These are phyloP conservation scores for Corythoichthys haematopterus DNA, from an alignment of 2,113 vertebrate genomes.

Conservation along the genomic window DNA sequence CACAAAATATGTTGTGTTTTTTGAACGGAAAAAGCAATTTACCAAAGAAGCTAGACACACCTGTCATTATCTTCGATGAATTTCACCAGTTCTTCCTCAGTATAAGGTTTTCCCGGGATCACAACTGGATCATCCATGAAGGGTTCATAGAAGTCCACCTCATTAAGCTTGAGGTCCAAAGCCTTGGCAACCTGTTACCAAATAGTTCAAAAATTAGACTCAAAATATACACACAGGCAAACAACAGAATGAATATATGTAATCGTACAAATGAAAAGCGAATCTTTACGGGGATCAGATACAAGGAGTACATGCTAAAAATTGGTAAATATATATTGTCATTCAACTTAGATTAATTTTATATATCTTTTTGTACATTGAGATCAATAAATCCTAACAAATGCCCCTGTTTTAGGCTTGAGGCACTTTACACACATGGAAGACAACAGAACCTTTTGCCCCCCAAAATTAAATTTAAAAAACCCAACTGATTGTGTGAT, in stretches of 20 bases:
- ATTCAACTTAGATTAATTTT: no score
- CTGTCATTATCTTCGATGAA: constrained; percentile 83
- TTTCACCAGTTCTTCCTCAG: constrained; percentile 79
- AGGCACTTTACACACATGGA: no score
- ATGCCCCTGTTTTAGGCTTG: no score
- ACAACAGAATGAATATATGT: not conserved
- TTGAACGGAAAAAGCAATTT: not conserved
- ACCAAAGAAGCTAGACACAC: constrained; percentile 44
- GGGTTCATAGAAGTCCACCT: constrained; percentile 89
- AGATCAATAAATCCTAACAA: no score
- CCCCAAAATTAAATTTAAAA: no score
- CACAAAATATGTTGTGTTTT: constrained; percentile 11
- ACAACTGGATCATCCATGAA: constrained; percentile 80
- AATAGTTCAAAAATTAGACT: not conserved
- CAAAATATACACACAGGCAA: not conserved
- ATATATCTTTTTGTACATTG: no score
- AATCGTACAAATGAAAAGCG: not conserved
- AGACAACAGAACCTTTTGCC: no score
- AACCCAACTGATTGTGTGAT: no score
- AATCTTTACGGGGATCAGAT: not conserved
- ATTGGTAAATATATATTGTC: not conserved
- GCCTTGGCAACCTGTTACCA: constrained; percentile 77
- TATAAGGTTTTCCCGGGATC: constrained; percentile 84
- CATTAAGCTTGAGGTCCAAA: constrained; percentile 83
- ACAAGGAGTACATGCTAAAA: not conserved